A percentile compares a stretch with the other conserved stretches of the same genome.
Conservation (phyloP, 2,888 invertebrate species). For the Caenorhabditis auriculariae region DNA sequence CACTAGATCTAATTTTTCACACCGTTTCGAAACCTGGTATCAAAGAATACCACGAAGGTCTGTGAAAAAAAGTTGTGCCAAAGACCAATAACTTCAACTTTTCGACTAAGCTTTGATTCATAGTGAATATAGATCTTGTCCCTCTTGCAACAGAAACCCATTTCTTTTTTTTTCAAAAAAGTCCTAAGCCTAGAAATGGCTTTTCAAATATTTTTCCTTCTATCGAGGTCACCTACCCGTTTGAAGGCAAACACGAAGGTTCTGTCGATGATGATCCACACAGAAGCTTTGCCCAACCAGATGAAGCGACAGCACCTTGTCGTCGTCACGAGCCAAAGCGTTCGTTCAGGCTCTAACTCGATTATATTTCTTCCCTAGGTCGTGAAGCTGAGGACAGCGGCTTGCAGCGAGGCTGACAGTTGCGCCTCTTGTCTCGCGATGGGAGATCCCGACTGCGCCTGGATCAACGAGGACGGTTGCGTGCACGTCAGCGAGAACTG, state of each 20-base stretch:
- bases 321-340: slow-evolving; percentile 13
- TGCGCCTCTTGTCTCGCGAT: slow-evolving; percentile 29
- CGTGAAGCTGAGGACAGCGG: slow-evolving; percentile 19
- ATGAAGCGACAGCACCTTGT: slow-evolving; percentile 9
- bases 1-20: too few relatives aligned
- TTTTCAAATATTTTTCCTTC: too few relatives aligned
- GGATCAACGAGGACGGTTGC: slow-evolving; percentile 30
- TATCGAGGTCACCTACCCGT: too few relatives aligned
- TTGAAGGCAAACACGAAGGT: slow-evolving; percentile 4
- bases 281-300: slow-evolving; percentile 2
- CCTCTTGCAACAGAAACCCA: too few relatives aligned
- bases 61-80: too few relatives aligned
- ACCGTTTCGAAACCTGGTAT: too few relatives aligned
- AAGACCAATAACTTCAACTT: too few relatives aligned
- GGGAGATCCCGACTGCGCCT: slow-evolving; percentile 41
- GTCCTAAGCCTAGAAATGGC: too few relatives aligned
- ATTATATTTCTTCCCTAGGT: slow-evolving; percentile 2
- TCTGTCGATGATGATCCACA: background rate
- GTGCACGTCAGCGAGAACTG: slow-evolving; percentile 15
- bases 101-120: too few relatives aligned
- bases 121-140: too few relatives aligned
- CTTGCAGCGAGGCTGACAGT: slow-evolving; percentile 17
- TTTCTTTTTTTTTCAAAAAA: too few relatives aligned
- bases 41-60: too few relatives aligned
- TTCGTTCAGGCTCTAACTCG: slow-evolving; percentile 1